Evolutionary conservation across 2,113 vertebrate species (phyloP).

Genomic region (Rhinopomastus cyanomelas): DNA sequence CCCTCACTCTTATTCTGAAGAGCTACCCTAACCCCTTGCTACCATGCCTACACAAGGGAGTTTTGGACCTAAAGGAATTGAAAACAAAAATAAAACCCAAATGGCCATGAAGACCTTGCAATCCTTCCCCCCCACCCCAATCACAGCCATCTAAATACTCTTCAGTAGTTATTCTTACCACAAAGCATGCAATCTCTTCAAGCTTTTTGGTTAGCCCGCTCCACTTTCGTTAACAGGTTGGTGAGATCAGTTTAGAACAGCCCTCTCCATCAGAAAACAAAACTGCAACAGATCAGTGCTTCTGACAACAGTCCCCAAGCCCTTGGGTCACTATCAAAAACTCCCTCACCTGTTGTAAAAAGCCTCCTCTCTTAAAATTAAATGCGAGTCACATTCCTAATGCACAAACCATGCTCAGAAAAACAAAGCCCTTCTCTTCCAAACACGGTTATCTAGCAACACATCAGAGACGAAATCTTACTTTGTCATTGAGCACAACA

Average conservation of each 20-base stretch:
- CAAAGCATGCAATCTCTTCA: neutral
- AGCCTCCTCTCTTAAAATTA: neutral
- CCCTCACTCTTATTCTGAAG: neutral
- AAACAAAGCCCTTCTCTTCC: neutral
- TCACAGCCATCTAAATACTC: neutral
- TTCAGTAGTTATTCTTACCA: neutral
- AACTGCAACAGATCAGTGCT: neutral
- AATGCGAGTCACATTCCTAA: neutral
- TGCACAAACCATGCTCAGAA: neutral
- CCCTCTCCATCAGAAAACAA: neutral
- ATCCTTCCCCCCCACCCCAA: neutral
- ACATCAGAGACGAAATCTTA: neutral
- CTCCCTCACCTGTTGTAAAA: neutral
- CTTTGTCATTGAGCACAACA: neutral
- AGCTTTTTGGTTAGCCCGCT: neutral
- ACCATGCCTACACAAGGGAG: neutral
- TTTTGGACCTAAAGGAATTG: neutral
- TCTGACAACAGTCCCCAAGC: neutral
- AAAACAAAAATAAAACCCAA: neutral
- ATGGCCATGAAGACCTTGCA: neutral
- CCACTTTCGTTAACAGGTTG: neutral
- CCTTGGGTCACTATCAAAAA: neutral
- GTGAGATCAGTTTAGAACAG: neutral
- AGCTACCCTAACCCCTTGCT: neutral
- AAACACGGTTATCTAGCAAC: neutral